phyloP scores from a whole-genome alignment of 2,797 vertebrate genomes.

The Apodemus agrarius region DNA sequence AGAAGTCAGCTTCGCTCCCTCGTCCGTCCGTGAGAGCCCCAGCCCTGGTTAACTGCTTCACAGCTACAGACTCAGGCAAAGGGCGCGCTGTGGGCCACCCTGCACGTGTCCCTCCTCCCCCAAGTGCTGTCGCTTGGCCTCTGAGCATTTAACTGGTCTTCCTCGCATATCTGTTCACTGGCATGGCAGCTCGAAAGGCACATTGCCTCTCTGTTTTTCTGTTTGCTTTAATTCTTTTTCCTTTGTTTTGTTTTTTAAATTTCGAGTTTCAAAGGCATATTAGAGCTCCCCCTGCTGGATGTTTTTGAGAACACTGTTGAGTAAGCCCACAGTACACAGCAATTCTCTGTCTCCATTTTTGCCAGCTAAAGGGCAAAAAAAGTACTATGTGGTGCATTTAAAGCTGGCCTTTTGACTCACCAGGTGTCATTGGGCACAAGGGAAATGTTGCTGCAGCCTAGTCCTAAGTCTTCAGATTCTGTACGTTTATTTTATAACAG shows the following conservation, averaged over 20 bases:
- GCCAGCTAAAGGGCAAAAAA: background rate
- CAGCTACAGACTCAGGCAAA: background rate
- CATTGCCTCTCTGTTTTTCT: slow-evolving; percentile 73
- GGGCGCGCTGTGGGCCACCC: background rate
- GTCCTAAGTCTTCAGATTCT: background rate
- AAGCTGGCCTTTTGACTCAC: slow-evolving; percentile 14
- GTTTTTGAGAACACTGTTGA: background rate
- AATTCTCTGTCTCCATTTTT: slow-evolving; percentile 61
- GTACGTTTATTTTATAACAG: background rate
- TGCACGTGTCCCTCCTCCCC: background rate
- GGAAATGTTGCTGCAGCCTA: background rate
- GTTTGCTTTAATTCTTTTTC: slow-evolving; percentile 40
- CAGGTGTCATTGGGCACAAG: background rate
- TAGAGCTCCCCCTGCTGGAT: slow-evolving; percentile 88
- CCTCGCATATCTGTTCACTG: slow-evolving; percentile 82
- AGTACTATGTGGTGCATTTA: background rate
- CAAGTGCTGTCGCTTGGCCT: slow-evolving; percentile 74
- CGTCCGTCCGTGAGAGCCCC: background rate
- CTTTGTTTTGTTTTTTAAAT: slow-evolving; percentile 44
- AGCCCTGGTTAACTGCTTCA: background rate
- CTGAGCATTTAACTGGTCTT: slow-evolving; percentile 79
- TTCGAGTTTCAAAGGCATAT: slow-evolving; percentile 58
- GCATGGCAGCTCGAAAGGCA: slow-evolving; percentile 74
- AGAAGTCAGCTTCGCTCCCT: background rate
- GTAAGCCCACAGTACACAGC: background rate